Percentiles rank a stretch among this genome's conserved stretches.
Conservation (phyloP, 2,888 invertebrate species). For the Xestia c-nigrum region DNA sequence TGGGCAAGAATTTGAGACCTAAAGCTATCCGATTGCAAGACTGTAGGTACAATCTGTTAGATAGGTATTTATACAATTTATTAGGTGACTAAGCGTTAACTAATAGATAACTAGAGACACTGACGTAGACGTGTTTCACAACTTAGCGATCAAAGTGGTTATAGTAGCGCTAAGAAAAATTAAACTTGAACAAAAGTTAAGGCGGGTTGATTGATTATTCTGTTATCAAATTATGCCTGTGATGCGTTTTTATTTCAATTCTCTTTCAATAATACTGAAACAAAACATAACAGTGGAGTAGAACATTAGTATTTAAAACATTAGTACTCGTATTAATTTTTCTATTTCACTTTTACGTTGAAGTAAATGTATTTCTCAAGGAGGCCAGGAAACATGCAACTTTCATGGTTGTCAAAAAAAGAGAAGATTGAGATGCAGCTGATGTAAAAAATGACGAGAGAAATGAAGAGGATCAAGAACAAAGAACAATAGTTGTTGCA, state of each 20-base stretch:
- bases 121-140: slow-evolving; percentile 1
- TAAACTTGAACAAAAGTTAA: slow-evolving; percentile 19
- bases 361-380: not conserved
- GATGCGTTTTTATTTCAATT: not conserved
- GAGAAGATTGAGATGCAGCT: not conserved
- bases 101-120: slow-evolving; percentile 19
- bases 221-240: slow-evolving; percentile 2
- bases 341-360: not conserved
- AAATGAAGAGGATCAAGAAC: not conserved
- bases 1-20: slow-evolving; percentile 60
- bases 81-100: slow-evolving; percentile 48
- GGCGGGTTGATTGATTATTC: slow-evolving; percentile 14
- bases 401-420: not conserved
- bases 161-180: slow-evolving; percentile 9
- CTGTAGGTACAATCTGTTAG: not conserved
- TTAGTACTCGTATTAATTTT: not conserved
- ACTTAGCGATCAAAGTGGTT: not conserved
- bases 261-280: not conserved
- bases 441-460: not conserved
- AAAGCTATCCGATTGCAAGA: slow-evolving; percentile 28
- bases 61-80: not conserved
- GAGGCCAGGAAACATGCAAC: not conserved
- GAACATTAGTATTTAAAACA: not conserved
- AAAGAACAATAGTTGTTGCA: not conserved
- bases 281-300: not conserved